Conservation (phyloP, 64 coral and sea anemone species). For the Dendrophyllia cribrosa region DNA sequence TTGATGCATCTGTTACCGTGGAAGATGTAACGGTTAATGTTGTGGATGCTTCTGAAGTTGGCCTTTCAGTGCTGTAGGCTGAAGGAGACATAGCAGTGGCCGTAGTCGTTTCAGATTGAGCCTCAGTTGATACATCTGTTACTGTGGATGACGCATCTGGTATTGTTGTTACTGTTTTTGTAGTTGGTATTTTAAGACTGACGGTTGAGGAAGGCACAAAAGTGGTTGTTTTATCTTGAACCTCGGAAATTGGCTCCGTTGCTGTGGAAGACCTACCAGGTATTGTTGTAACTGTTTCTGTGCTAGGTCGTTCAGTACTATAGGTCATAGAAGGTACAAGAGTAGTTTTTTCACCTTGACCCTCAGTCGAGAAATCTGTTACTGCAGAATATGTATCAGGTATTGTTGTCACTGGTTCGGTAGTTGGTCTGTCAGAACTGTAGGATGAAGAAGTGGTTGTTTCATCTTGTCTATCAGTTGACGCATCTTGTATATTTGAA, state of each 20-base stretch:
- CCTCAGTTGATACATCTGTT: neutral
- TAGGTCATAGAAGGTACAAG: neutral
- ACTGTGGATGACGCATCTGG: neutral
- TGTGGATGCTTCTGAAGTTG: neutral
- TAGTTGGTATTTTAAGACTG: neutral
- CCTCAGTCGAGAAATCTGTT: neutral
- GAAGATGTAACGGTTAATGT: neutral
- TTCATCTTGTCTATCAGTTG: neutral
- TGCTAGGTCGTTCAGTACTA: neutral
- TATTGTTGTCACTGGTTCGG: neutral
- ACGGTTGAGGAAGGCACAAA: neutral
- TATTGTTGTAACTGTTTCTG: neutral
- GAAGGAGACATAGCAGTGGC: too few relatives aligned
- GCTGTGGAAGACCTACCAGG: neutral
- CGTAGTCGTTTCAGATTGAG: neutral
- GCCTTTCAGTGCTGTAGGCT: neutral
- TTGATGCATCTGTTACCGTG: neutral
- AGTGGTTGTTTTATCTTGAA: neutral
- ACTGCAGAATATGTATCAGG: neutral
- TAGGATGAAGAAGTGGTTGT: neutral
- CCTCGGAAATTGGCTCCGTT: neutral
- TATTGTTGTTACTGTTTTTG: neutral
- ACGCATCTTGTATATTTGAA: neutral
- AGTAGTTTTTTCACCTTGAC: conserved; percentile 1
- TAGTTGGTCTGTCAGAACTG: neutral